Percentiles rank a stretch among this genome's conserved stretches.
These are phyloP conservation scores for Drosophila asahinai DNA, from an alignment of 1,140 invertebrate genomes.

Conservation along the genomic window DNA sequence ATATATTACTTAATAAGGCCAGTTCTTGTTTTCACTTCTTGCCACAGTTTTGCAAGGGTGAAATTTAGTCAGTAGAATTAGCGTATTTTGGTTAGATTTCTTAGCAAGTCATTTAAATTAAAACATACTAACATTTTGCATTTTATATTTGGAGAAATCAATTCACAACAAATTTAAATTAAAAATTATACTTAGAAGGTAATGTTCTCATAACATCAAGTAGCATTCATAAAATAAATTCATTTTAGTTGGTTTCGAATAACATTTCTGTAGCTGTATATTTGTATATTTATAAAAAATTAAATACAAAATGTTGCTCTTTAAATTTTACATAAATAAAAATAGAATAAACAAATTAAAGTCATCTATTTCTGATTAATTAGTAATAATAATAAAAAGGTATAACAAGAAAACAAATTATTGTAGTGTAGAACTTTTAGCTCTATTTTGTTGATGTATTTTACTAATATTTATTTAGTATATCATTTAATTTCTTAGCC, in stretches of 20 bases:
- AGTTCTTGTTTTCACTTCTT: conserved; percentile 38
- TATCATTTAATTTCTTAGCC: neutral
- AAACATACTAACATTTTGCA: neutral
- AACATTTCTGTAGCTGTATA: neutral
- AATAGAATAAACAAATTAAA: neutral
- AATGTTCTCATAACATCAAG: neutral
- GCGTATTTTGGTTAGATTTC: neutral
- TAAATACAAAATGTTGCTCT: too few relatives aligned
- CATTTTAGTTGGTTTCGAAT: neutral
- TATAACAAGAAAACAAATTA: too few relatives aligned
- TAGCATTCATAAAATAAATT: neutral
- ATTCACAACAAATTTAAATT: neutral
- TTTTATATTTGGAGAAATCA: neutral
- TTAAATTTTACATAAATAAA: neutral
- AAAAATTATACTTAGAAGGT: neutral
- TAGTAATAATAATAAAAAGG: too few relatives aligned
- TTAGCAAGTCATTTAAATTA: conserved; percentile 4
- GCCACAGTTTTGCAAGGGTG: conserved; percentile 18
- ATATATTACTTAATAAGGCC: conserved; percentile 20
- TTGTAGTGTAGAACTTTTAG: too few relatives aligned
- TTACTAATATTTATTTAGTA: neutral
- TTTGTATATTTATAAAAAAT: neutral
- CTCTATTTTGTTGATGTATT: neutral
- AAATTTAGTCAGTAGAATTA: neutral
- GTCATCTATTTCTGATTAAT: too few relatives aligned